Evolutionary conservation across 2,888 invertebrate genomes (phyloP), one percentile per base, ranked within the genome.

Genomic region (Microchrysa polita): DNA sequence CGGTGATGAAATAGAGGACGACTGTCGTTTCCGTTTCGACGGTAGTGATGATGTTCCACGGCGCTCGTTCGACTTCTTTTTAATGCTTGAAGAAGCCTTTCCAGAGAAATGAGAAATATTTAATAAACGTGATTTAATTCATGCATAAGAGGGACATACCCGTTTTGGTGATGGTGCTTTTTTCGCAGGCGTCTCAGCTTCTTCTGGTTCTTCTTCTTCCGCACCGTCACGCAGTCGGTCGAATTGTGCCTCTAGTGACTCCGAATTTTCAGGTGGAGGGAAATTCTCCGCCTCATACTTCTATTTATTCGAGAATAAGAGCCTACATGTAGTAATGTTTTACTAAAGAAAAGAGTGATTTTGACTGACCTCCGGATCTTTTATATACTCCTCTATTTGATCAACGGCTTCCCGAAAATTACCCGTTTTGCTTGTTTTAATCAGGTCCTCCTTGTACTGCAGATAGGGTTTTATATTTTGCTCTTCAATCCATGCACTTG

Each of bases 401-500:
- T 87, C 87, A 76, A 94, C 88, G 0, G 95, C 95, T 77, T 93
- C 91, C 82, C 92, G 93, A 82, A 95, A 94, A 7, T 88, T 88
- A 0, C 88, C 86, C 0, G 92, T 89, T 85, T 94, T 95, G 83
- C 90, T 91, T 0, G 92, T 89, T 82, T 92, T 92, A 72, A 89
- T 87, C 74, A 94, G 87, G 80, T 92, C 90, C 27, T 93, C 92
- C 83, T 94, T 95, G 83, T 88, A 91, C 76, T 92, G 90, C 14
- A 89, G 88, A 83, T 95, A 97, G 0, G 92, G 92, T 83, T 93
- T 93, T 71, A 97, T 91, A 80, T 92, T 91, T 77, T 88, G 88
- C 78, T 93, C 92, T 81, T 95, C 95, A 77, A 97, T 94, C 95
- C 95, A 97, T 5, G 94, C 96, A 86, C 94, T 95, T 86, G 72